Conservation (phyloP, 2,888 invertebrate genomes). For the Helleia helle region DNA sequence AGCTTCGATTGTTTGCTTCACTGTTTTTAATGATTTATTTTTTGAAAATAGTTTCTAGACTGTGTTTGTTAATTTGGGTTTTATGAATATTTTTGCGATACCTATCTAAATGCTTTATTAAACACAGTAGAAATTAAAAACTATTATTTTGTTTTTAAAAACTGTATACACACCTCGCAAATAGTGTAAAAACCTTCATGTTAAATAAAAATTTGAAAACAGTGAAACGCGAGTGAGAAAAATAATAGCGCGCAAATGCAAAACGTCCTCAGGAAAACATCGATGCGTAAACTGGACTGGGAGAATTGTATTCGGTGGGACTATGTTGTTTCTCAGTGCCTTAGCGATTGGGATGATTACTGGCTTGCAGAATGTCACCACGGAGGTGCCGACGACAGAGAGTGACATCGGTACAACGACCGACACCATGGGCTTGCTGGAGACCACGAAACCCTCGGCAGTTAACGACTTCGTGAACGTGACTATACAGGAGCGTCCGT, state of each 20-base stretch:
- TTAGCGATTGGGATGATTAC: conserved; percentile 63
- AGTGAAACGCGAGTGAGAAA: conserved; percentile 29
- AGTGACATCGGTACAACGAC: conserved; percentile 50
- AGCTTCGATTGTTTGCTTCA: conserved; percentile 65
- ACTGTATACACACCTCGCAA: conserved; percentile 20
- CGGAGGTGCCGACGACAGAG: conserved; percentile 46
- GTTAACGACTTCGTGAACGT: conserved; percentile 54
- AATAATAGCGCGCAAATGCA: conserved; percentile 49
- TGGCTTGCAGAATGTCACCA: conserved; percentile 59
- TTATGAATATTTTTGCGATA: conserved; percentile 1
- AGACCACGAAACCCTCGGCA: conserved; percentile 41
- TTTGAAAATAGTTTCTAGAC: conserved; percentile 12
- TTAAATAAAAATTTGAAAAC: conserved; percentile 23
- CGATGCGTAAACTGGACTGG: conserved; percentile 29
- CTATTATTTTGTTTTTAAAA: not conserved
- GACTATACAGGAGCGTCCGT: conserved; percentile 54
- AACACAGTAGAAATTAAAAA: not conserved
- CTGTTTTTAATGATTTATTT: conserved; percentile 52
- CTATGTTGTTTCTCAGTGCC: conserved; percentile 70
- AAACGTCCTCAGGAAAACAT: conserved; percentile 36
- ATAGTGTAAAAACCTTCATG: conserved; percentile 25
- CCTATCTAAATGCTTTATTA: not conserved
- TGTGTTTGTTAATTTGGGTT: conserved; percentile 6
- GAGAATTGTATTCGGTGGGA: conserved; percentile 44
- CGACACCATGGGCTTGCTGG: conserved; percentile 57